A percentile compares a stretch with the other conserved stretches of the same genome.
phyloP scores from a whole-genome alignment of 2,888 invertebrate genomes.

The Eubasilissa splendida region DNA sequence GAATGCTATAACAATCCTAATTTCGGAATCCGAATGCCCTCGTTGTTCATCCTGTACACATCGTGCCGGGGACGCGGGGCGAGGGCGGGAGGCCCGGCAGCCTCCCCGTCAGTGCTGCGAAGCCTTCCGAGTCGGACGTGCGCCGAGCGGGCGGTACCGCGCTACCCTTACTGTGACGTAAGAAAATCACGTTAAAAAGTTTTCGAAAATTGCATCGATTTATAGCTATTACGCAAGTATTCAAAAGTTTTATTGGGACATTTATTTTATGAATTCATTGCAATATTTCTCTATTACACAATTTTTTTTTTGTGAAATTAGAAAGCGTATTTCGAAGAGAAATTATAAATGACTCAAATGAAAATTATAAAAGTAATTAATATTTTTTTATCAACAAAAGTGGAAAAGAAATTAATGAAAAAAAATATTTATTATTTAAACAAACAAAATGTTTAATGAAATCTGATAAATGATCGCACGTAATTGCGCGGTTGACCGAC shows the following conservation, averaged over 20 bases:
- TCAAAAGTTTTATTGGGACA: conserved; percentile 6
- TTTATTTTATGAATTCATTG: background rate
- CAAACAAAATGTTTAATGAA: no score
- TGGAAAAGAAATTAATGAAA: no score
- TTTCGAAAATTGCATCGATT: background rate
- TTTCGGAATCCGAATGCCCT: background rate
- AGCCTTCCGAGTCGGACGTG: conserved; percentile 14
- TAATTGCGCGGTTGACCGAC: no score
- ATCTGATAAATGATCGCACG: no score
- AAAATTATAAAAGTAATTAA: no score
- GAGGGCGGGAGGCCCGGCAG: background rate
- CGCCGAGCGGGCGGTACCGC: background rate
- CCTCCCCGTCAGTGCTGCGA: conserved; percentile 16
- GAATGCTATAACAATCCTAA: background rate
- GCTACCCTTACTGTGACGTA: conserved; percentile 13
- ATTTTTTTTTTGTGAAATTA: no score
- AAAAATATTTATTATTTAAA: no score
- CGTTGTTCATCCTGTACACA: conserved; percentile 13
- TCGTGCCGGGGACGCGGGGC: background rate
- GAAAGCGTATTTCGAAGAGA: no score
- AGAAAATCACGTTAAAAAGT: conserved; percentile 21
- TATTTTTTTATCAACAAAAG: no score
- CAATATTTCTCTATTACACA: no score
- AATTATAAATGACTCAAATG: no score
- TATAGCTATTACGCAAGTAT: background rate